Base-by-base conservation (phyloP, 2,888 invertebrate genomes). In the Leptinotarsa juncta region DNA sequence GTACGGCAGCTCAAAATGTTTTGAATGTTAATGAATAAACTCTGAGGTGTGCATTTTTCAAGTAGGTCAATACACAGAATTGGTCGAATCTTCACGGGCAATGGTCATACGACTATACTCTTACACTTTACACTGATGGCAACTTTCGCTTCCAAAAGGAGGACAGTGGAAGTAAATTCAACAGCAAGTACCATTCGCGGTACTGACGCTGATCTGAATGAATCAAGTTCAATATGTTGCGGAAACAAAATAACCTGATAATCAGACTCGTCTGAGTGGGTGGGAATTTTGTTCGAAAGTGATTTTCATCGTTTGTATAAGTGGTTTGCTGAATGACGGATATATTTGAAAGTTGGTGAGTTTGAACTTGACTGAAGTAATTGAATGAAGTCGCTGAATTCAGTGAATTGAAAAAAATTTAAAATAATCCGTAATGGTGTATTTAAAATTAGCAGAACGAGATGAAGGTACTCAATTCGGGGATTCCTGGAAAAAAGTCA, bases 161-260 rank as follows among this genome's bases (percentile, higher is more conserved):
- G 62, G 32, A 4, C 57, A 57, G 57, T 14, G 4, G 15, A 62
- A 32, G 42, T 16, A 14, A n/a, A 5, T 62, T n/a, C 32, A n/a
- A 62, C 10, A 62, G 42, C 62, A 62, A 62, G 62, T 62, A 42
- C 62, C 62, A 62, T 62, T 62, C 42, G 16, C 12, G 32, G 32
- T 62, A 15, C 26, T 32, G 26, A 10, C n/a, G 62, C 5, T n/a
- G 10, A 62, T 62, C 16, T n/a, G 16, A 32, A n/a, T n/a, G 62
- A n/a, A n/a, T 32, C 62, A 62, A 62, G 62, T 42, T 62, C 62
- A 42, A 62, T 62, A 42, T n/a, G 62, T 57, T 20, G 23, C 23
- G 62, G 42, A 18, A 51, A 51, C 15, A 5, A 51, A 15, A n/a
- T n/a, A 51, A 32, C 7, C 15, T 62, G 62, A 62, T 15, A 62